Base-by-base conservation (phyloP, 1,140 invertebrate genomes). In the Neodiprion fabricii region DNA sequence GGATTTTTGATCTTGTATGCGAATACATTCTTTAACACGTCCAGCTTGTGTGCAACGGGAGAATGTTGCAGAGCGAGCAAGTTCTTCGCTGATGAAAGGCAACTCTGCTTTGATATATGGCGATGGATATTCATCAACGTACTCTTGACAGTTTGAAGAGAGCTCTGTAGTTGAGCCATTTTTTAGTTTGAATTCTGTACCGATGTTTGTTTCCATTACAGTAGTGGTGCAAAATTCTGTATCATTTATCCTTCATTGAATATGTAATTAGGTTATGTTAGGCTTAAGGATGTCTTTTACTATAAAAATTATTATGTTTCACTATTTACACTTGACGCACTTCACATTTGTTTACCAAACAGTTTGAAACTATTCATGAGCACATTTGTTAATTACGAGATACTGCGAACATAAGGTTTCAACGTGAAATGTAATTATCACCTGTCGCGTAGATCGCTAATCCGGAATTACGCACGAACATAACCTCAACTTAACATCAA, bases 141-240 rank as follows among this genome's bases (percentile, higher is more conserved):
- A 61, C n/a, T 61, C 53, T 12, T 61, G 53, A 61, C 53, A 61
- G 53, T 61, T 61, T 61, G 53, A 61, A 61, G n/a, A 0, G 28
- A 40, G 28, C n/a, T 61, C 53, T 17, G 53, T 9, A 12, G 53
- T 9, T 9, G 53, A 61, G n/a, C n/a, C 53, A 61, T 61, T 61
- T 17, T 61, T 61, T 12, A 14, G 11, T 61, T 61, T 61, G 53
- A 14, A 61, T 61, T 61, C 53, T 61, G 53, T 61, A 17, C n/a
- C 53, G 53, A 61, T 61, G n/a, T 61, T 61, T 61, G 53, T 61
- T 61, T 61, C 53, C 53, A 61, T 61, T 61, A 61, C 53, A 61
- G n/a, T 61, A 61, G 11, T 8, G n/a, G 53, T 61, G 53, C 4
- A 4, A 17, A 40, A 40, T 40, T 40, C 28, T 40, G 28, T 40